Base-by-base conservation (phyloP, 2,888 invertebrate species). In the Leptinotarsa juncta region DNA sequence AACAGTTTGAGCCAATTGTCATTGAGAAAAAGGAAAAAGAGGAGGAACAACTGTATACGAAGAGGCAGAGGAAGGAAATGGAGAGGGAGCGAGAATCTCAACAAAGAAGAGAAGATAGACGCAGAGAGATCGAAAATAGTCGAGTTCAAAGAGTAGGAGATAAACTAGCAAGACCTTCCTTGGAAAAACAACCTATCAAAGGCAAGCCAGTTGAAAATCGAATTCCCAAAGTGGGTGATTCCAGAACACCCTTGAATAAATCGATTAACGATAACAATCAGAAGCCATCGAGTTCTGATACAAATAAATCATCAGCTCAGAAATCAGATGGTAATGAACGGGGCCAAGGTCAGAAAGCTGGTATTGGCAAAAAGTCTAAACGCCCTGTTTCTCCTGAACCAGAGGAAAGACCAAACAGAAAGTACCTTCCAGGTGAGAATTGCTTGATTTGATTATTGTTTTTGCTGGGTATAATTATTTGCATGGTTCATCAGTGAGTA, bases 1-100 rank as follows among this genome's bases (percentile, higher is more conserved):
- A 96, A 84, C 96, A 96, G 79, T 90, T 92, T 85, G 94, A 96
- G 84, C 96, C 96, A 0, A 86, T 96, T 2, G 90, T 92, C 48
- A 87, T 92, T 73, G 91, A 91, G 79, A 86, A 88, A 26, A 90
- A 90, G 83, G 84, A 87, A 69, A 87, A 90, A 79, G 86, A 92
- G 74, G 90, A 90, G 7, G 95, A 95, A 79, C 90, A 94, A 62
- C 89, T 93, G 15, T 92, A 96, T 90, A 96, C 96, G 0, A 94
- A 94, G 81, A 94, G 92, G 80, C 96, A 97, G 84, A 94, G 91
- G 83, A 89, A 90, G 65, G 95, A 96, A 84, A 90, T 91, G 82
- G 92, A 94, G 82, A 93, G 93, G 81, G 94, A 95, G 80, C 91
- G 92, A 85, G 93, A 93, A 65, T 90, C 89, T 82, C 89, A 91